Evolutionary conservation across 53 echinoderm and acorn worm genomes (phyloP).

Genomic region (Apostichopus leukothele): DNA sequence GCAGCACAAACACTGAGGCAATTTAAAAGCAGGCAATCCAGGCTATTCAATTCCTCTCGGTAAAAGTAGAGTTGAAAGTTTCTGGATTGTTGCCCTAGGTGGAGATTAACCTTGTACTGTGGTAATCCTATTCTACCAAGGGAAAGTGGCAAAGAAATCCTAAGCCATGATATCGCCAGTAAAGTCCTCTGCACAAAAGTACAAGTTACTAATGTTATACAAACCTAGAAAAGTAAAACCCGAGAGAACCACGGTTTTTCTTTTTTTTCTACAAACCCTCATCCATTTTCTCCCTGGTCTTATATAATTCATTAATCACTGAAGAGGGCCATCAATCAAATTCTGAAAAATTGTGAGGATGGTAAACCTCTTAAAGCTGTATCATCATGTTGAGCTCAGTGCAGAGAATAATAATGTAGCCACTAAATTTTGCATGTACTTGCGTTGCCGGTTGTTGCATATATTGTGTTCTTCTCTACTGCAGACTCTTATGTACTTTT

Average conservation of each 20-base stretch:
- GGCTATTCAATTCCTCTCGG: not conserved
- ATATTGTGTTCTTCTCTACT: too few relatives aligned
- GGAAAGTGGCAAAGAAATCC: conserved; percentile 20
- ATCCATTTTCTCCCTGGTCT: not conserved
- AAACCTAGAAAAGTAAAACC: not conserved
- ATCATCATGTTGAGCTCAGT: too few relatives aligned
- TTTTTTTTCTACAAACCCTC: too few relatives aligned
- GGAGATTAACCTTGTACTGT: conserved; percentile 39
- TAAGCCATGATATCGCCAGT: conserved; percentile 1
- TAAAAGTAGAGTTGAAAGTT: conserved; percentile 10
- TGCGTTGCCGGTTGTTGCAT: too few relatives aligned
- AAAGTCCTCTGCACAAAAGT: not conserved
- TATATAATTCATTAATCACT: conserved; percentile 2
- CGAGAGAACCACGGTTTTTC: not conserved
- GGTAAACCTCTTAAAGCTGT: too few relatives aligned
- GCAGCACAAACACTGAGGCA: conserved; percentile 4
- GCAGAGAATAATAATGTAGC: too few relatives aligned
- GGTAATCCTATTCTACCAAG: conserved; percentile 22
- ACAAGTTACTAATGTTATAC: not conserved
- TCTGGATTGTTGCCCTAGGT: not conserved
- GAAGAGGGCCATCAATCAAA: not conserved
- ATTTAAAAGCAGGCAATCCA: not conserved
- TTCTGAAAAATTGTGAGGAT: too few relatives aligned
- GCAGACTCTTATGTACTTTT: too few relatives aligned
- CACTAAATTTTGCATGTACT: too few relatives aligned